These are phyloP conservation scores for Sapajus apella DNA, from an alignment of 2,113 vertebrate species.

Conservation along the genomic window DNA sequence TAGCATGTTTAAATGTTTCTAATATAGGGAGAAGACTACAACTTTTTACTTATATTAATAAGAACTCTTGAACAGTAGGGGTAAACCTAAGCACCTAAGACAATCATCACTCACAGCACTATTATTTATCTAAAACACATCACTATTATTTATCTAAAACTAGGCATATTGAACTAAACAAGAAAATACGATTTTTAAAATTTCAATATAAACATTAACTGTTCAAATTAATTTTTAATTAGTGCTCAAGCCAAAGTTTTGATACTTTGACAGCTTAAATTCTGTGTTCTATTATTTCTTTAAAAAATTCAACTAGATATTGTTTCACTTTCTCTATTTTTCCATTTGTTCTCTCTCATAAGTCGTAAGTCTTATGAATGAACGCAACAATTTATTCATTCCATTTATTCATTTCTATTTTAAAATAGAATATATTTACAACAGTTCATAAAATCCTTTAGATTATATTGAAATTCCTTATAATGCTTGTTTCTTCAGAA, in stretches of 20 bases:
- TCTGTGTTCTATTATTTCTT: neutral
- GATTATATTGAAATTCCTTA: slow-evolving; percentile 50
- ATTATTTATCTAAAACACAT: slow-evolving; percentile 10
- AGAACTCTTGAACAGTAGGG: neutral
- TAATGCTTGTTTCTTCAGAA: slow-evolving; percentile 55
- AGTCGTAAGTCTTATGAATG: slow-evolving; percentile 37
- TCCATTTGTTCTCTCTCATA: slow-evolving; percentile 17
- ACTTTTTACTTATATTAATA: neutral
- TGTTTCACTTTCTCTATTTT: slow-evolving; percentile 42
- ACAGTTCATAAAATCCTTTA: slow-evolving; percentile 4
- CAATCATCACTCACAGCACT: neutral
- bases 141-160: slow-evolving; percentile 7
- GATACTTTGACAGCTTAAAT: neutral
- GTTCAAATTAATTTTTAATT: slow-evolving; percentile 14
- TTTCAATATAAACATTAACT: neutral
- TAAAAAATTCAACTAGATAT: neutral
- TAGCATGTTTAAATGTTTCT: neutral
- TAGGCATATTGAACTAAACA: neutral
- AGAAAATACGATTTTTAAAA: neutral
- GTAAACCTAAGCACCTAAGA: neutral
- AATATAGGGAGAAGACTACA: neutral
- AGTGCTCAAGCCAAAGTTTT: neutral
- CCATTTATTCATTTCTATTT: slow-evolving; percentile 49
- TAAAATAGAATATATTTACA: slow-evolving; percentile 52
- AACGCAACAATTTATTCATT: slow-evolving; percentile 66